Evolutionary conservation across 2,888 invertebrate genomes (phyloP).

Genomic region (Buathra laborator): DNA sequence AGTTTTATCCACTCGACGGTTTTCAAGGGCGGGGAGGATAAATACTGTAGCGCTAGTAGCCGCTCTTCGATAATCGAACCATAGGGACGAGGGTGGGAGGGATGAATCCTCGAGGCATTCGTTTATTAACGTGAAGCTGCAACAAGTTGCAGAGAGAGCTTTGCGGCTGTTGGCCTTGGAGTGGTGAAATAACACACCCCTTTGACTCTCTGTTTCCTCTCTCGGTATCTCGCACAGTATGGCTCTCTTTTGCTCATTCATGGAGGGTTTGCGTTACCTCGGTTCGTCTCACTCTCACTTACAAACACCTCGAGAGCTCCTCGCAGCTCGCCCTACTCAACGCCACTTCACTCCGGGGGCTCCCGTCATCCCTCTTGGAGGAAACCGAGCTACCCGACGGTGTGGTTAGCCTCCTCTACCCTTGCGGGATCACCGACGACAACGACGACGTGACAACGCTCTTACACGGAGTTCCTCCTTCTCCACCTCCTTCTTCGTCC

Average conservation of each 20-base stretch:
- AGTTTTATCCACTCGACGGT: conserved; percentile 33
- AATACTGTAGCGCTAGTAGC: conserved; percentile 59
- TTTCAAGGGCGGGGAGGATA: conserved; percentile 52
- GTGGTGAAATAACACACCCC: conserved; percentile 73
- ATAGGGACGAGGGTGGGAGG: conserved; percentile 11
- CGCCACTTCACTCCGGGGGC: conserved; percentile 61
- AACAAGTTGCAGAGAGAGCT: conserved; percentile 82
- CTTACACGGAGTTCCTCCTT: conserved; percentile 31
- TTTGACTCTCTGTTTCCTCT: conserved; percentile 72
- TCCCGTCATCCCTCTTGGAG: conserved; percentile 71
- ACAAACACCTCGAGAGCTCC: conserved; percentile 32
- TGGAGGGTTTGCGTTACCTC: conserved; percentile 20
- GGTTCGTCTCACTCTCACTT: conserved; percentile 54
- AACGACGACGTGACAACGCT: conserved; percentile 50
- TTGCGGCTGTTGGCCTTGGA: conserved; percentile 63
- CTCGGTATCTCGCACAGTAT: conserved; percentile 64
- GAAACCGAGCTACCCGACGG: conserved; percentile 69
- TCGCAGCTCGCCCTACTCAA: conserved; percentile 51
- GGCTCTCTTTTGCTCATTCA: conserved; percentile 54
- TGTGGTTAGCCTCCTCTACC: conserved; percentile 63
- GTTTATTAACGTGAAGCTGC: conserved; percentile 82
- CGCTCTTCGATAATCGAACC: conserved; percentile 63
- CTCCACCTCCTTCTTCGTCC: conserved; percentile 6
- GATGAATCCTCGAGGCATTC: conserved; percentile 77
- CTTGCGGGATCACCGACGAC: conserved; percentile 50